Percentiles rank a stretch among this genome's conserved stretches.
Conservation (phyloP, 2,797 vertebrate species). For the Helarctos malayanus region DNA sequence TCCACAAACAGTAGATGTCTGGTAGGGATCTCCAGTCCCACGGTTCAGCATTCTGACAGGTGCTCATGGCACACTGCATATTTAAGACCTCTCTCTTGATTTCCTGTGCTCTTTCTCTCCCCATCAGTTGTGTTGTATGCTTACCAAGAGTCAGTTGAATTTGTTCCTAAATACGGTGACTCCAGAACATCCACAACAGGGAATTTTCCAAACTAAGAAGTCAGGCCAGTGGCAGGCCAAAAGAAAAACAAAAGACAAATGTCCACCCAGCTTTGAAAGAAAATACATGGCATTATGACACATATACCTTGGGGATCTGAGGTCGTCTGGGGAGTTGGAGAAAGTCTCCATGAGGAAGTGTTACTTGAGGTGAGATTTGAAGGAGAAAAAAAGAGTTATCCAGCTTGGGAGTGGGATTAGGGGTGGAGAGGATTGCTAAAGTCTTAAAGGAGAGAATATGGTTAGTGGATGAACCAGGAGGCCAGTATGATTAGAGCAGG, state of each 20-base stretch:
- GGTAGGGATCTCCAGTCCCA: background rate
- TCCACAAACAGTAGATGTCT: background rate
- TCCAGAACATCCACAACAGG: background rate
- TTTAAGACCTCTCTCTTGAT: background rate
- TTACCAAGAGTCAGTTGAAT: background rate
- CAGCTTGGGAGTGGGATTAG: background rate
- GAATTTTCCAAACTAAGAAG: slow-evolving; percentile 11
- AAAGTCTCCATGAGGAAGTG: background rate
- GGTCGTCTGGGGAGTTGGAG: background rate
- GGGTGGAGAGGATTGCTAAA: background rate
- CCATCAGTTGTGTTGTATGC: background rate
- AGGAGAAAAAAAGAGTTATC: background rate
- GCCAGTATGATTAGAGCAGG: background rate
- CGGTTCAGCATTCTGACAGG: background rate
- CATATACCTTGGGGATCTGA: background rate
- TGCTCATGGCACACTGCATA: background rate
- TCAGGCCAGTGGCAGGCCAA: background rate
- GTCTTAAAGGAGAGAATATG: background rate
- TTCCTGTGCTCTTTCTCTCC: background rate
- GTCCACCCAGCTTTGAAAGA: background rate
- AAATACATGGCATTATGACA: background rate
- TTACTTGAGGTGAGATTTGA: background rate
- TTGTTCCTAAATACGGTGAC: background rate
- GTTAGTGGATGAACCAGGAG: background rate
- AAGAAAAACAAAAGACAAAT: background rate